Evolutionary conservation across 2,888 invertebrate genomes (phyloP), one percentile per base, ranked within the genome.

Genomic region (Temnothorax unifasciatus): DNA sequence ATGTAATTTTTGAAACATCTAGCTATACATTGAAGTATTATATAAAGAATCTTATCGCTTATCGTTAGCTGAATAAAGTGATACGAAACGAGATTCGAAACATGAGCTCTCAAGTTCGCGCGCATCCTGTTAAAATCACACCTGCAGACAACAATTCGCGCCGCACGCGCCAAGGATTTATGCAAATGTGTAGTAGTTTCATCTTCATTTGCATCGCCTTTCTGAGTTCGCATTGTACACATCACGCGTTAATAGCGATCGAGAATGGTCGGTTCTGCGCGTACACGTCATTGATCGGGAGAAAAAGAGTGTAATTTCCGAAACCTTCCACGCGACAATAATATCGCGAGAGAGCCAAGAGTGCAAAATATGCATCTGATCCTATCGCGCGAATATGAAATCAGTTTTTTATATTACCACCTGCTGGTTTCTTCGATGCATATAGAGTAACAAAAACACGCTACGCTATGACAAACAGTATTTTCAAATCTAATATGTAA

Each of bases 281-380:
- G 47, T 25, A 21, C 57, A 25, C 52, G 34, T 59, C 21, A 25
- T 18, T 34, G 38, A 75, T 84, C 50, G 59, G n/a, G n/a, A 76
- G 13, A 77, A 54, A 44, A 54, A 29, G 25, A 3, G 8, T 25
- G 25, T 52, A 82, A 11, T 59, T 47, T 34, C n/a, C 8, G n/a
- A 76, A 85, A 84, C 29, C 82, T 85, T 85, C 76, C 75, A 38
- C 25, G 9, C 21, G 59, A 84, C 84, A 52, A 69, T 73, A 47
- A 76, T 82, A 59, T 66, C 25, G 18, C 38, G n/a, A 41, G 6
- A 63, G 0, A 61, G 34, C 38, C 81, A 18, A 59, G 13, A 64
- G 66, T 82, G 25, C 25, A 11, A 47, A 52, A 50, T 66, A 44
- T 52, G 25, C 13, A 5, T 44, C 25, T 68, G 34, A 59, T 2